Percentiles rank a stretch among this genome's conserved stretches.
Evolutionary conservation across 2,797 vertebrate genomes (phyloP).

Genomic region (Dendrocincla fuliginosa): DNA sequence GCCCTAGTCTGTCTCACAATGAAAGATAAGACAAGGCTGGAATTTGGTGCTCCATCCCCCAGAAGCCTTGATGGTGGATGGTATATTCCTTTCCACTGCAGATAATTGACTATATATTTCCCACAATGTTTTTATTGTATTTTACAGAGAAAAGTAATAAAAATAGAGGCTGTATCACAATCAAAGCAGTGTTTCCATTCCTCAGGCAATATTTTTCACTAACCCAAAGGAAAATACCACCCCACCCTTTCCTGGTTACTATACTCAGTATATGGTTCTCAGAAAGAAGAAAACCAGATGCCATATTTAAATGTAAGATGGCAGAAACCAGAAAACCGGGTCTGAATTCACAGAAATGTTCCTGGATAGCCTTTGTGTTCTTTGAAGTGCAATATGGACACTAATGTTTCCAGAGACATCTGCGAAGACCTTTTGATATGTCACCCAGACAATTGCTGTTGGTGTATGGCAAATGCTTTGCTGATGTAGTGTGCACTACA

Average conservation of each 20-base stretch:
- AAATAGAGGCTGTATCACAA: constrained; percentile 35
- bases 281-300: constrained; percentile 56
- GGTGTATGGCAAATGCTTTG: neutral
- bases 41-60: neutral
- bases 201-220: constrained; percentile 42
- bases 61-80: neutral
- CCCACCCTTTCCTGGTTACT: constrained; percentile 48
- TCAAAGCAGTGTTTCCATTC: constrained; percentile 59
- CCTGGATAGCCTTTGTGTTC: neutral
- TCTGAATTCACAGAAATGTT: neutral
- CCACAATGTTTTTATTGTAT: constrained; percentile 50
- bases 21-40: neutral
- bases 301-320: constrained; percentile 34
- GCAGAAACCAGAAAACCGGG: constrained; percentile 24
- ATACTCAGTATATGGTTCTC: neutral
- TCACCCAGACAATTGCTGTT: neutral
- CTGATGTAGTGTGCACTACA: neutral
- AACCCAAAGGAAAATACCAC: constrained; percentile 44
- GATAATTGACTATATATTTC: constrained; percentile 34
- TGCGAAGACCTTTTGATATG: neutral
- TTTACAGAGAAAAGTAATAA: constrained; percentile 52
- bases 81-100: constrained; percentile 4
- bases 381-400: neutral
- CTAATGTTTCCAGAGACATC: neutral
- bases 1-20: neutral